These are phyloP conservation scores for Larimichthys polyactis DNA, from an alignment of 2,113 vertebrate species.

Conservation along the genomic window DNA sequence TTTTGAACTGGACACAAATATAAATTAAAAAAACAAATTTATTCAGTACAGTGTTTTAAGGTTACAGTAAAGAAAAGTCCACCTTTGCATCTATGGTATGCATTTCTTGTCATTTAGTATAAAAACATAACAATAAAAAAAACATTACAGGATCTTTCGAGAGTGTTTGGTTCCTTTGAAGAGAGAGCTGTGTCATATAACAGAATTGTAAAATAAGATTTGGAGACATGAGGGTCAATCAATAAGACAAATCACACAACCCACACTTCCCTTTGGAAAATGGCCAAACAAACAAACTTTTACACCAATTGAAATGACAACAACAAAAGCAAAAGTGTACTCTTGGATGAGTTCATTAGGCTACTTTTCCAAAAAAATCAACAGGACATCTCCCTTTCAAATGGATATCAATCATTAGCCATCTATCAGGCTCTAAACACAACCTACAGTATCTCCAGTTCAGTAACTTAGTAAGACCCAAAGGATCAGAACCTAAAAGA, in stretches of 20 bases:
- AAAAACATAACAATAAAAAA: constrained; percentile 36
- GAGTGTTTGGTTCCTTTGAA: constrained; percentile 68
- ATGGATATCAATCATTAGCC: constrained; percentile 86
- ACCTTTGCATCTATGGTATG: constrained; percentile 33
- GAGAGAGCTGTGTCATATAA: constrained; percentile 71
- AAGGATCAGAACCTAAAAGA: constrained; percentile 92
- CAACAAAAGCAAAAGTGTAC: constrained; percentile 82
- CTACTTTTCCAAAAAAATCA: constrained; percentile 83
- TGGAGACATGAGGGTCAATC: constrained; percentile 79
- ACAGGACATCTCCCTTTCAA: constrained; percentile 85
- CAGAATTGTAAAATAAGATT: constrained; percentile 72
- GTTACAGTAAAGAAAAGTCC: constrained; percentile 28
- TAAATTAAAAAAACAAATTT: constrained; percentile 20
- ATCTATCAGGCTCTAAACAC: constrained; percentile 87
- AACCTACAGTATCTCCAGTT: constrained; percentile 84
- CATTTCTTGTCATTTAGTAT: constrained; percentile 41
- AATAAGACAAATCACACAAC: constrained; percentile 80
- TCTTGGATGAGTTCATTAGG: constrained; percentile 75
- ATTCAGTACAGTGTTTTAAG: constrained; percentile 33
- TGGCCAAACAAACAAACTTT: constrained; percentile 82
- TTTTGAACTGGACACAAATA: constrained; percentile 53
- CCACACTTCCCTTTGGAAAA: constrained; percentile 81
- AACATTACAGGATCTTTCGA: constrained; percentile 48
- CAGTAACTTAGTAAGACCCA: constrained; percentile 86
- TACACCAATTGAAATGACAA: constrained; percentile 83